These are phyloP conservation scores for Drosophila engyochracea DNA, from an alignment of 2,888 invertebrate genomes.

Conservation along the genomic window DNA sequence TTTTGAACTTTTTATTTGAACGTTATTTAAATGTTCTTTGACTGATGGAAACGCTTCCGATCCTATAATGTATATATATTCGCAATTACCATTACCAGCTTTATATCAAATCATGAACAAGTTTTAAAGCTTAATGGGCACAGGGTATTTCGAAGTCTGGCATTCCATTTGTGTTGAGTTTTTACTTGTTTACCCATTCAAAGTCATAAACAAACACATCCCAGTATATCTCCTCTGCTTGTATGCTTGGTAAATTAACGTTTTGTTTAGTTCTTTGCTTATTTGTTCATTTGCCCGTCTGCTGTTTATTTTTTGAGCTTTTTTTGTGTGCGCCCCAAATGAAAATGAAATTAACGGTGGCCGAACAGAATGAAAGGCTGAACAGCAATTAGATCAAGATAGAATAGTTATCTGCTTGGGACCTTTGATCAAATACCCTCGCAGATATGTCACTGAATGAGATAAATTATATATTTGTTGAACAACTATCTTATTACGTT, in stretches of 20 bases:
- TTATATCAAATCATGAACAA: neutral
- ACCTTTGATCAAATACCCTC: slow-evolving; percentile 6
- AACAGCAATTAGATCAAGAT: slow-evolving; percentile 36
- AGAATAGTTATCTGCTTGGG: slow-evolving; percentile 1
- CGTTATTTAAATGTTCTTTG: too few relatives aligned
- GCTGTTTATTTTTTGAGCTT: slow-evolving; percentile 32
- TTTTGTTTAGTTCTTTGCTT: slow-evolving; percentile 69
- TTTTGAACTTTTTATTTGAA: too few relatives aligned
- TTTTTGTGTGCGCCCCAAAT: slow-evolving; percentile 43
- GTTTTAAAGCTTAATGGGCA: neutral
- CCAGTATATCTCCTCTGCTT: slow-evolving; percentile 30
- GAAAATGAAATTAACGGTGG: slow-evolving; percentile 67
- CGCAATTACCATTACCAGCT: neutral
- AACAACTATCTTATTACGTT: neutral
- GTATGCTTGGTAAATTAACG: slow-evolving; percentile 65
- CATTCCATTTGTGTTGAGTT: neutral
- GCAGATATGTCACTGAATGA: neutral
- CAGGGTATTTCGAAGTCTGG: slow-evolving; percentile 27
- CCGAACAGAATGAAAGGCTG: slow-evolving; percentile 32
- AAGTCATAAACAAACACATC: slow-evolving; percentile 51
- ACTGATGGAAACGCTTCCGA: too few relatives aligned
- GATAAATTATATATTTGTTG: neutral
- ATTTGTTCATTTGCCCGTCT: slow-evolving; percentile 74
- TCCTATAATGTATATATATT: neutral
- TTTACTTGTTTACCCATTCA: slow-evolving; percentile 49